Evolutionary conservation across 2,888 invertebrate genomes (phyloP).

Genomic region (Cheilosia variabilis): DNA sequence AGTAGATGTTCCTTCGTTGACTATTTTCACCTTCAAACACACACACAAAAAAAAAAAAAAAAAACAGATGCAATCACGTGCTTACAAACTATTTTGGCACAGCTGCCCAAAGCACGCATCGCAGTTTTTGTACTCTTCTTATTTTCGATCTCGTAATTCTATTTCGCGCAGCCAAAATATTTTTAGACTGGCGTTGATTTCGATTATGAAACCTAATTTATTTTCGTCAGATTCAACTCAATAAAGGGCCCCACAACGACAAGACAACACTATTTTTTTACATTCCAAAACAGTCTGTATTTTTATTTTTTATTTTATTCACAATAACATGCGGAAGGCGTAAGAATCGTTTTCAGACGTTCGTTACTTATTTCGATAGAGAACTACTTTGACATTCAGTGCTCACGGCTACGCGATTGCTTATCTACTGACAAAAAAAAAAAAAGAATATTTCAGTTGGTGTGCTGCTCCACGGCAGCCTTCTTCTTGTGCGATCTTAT

Average conservation of each 20-base stretch:
- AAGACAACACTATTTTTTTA: constrained; percentile 13
- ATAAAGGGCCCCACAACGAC: neutral
- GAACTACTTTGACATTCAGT: constrained; percentile 61
- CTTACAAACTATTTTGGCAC: constrained; percentile 70
- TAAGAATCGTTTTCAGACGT: constrained; percentile 62
- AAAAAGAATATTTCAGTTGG: constrained; percentile 27
- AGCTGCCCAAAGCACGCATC: constrained; percentile 64
- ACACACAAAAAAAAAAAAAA: neutral
- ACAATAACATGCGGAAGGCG: constrained; percentile 76
- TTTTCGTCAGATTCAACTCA: constrained; percentile 1
- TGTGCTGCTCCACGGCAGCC: constrained; percentile 30
- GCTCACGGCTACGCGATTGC: constrained; percentile 66
- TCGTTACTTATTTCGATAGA: constrained; percentile 59
- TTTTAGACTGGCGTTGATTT: constrained; percentile 71
- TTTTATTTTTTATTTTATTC: constrained; percentile 47
- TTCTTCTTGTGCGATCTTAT: constrained; percentile 31
- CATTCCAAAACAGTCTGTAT: constrained; percentile 31
- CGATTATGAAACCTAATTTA: constrained; percentile 66
- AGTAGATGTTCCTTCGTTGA: constrained; percentile 4
- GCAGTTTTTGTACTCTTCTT: constrained; percentile 38
- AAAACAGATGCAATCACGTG: constrained; percentile 65
- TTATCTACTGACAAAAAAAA: constrained; percentile 64
- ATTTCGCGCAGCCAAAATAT: constrained; percentile 71
- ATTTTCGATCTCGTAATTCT: constrained; percentile 71
- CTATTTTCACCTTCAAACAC: constrained; percentile 18